Base-by-base conservation (phyloP, 2,113 vertebrate species). In the Aramus guarauna region DNA sequence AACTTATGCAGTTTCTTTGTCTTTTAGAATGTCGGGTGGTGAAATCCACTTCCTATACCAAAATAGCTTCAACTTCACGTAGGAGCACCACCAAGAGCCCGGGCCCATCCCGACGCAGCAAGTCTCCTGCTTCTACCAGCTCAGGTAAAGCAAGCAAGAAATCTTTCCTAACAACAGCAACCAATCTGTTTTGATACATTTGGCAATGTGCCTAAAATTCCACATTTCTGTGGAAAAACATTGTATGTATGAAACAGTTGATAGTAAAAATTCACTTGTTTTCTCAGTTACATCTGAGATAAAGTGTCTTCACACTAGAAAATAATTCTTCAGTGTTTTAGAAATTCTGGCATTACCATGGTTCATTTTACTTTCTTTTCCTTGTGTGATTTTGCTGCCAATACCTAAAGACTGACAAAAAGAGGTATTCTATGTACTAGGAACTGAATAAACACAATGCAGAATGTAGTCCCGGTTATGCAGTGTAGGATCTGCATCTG, bases 41-140 rank as follows among this genome's bases (percentile, higher is more conserved):
- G 92, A 99, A 99, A 97, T 99, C 99, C 59, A 98, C 98, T 81
- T 99, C 99, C 9, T 99, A 99, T 92, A 99, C 99, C 94, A 99
- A 99, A 87, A 99, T 99, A 90, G 99, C 99, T 69, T 97, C 99
- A 0, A 93, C 98, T 43, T 98, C 98, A 32, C 98, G 99, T 84
- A 98, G 98, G 69, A 98, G 98, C 91, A 98, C 99, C 67, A 99
- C 99, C 56, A 99, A 98, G 97, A 97, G 98, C 86, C 98, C 98
- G 1, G 99, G 99, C 30, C 98, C 98, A 15, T 99, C 99, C 21
- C 98, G 99, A 80, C 98, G 99, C 94, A 99, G 99, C 99, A 99
- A 99, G 94, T 99, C 99, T 50, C 99, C 99, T 9, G 99, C 99
- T 69, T 99, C 99, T 26, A 98, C 98, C 72, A 98, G 99, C 96